These are phyloP conservation scores for Euglossa dilemma DNA, from an alignment of 1,140 invertebrate species.

Conservation along the genomic window DNA sequence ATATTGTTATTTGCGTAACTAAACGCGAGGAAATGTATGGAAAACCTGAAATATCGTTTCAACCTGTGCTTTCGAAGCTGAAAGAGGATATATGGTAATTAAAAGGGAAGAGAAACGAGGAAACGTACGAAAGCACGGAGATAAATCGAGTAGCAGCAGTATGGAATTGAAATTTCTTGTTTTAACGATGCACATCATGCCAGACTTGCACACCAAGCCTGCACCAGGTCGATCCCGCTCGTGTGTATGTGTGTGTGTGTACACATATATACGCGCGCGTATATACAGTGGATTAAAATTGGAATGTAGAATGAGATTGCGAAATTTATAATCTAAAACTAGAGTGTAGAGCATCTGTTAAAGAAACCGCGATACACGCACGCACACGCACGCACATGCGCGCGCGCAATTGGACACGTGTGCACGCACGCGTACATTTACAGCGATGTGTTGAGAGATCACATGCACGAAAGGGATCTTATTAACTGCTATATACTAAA, in stretches of 20 bases:
- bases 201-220: slow-evolving; percentile 8
- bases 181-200: slow-evolving; percentile 4
- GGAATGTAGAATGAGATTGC: slow-evolving; percentile 38
- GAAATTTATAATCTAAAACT: slow-evolving; percentile 44
- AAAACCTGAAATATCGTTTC: background rate
- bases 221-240: background rate
- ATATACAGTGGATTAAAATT: slow-evolving; percentile 36
- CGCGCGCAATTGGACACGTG: background rate
- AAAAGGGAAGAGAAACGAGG: background rate
- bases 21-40: background rate
- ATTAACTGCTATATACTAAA: too few relatives aligned
- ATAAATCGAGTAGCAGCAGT: background rate
- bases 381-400: too few relatives aligned
- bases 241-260: background rate
- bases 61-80: background rate
- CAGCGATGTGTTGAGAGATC: background rate
- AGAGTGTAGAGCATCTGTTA: background rate
- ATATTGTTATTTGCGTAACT: background rate
- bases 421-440: too few relatives aligned
- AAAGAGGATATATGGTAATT: background rate
- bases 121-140: background rate
- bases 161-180: slow-evolving; percentile 1
- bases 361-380: slow-evolving; percentile 9
- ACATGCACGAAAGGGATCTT: background rate
- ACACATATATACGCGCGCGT: background rate